Base-by-base conservation (phyloP, 2,888 invertebrate species). In the Scaptomyza caliginosa region DNA sequence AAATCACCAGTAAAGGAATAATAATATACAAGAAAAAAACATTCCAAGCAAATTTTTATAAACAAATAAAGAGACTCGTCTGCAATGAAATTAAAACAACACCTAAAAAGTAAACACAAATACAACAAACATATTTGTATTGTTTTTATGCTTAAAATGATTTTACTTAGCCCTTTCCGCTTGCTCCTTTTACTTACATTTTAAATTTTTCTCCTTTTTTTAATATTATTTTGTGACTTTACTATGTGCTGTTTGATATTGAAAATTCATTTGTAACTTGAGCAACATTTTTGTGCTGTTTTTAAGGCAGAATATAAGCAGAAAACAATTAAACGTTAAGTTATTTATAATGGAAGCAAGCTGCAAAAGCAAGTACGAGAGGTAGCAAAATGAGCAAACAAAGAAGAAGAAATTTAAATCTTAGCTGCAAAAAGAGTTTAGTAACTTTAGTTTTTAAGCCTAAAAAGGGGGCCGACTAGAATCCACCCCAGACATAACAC, bases 51-150 rank as follows among this genome's bases (percentile, higher is more conserved):
- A 46, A 24, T 50, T 50, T 46, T 50, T 48, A 42, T 16, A 54
- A 7, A 58, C 45, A 58, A 46, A 64, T 39, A 24, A 28, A 43
- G 60, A 38, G 55, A 57, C 62, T 55, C 52, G 64, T 63, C 46
- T 46, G 50, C 57, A 28, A 17, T 19, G 2, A 36, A 45, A 67
- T 51, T 62, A 39, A 56, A 10, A 36, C 11, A 76, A 43, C 38
- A 23, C 17, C 32, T 55, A 46, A 63, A 68, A 57, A 16, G 24
- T 5, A 79, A 83, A 85, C 82, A 85, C 82, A 83, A 85, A 85
- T 85, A 82, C 82, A 79, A 70, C 24, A 57, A 74, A 67, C 28
- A 55, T 48, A 36, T 21, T 43, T 64, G 17, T 42, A 60, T 34
- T 43, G 45, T 58, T 51, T 50, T 59, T 48, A 56, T 64, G 17